Evolutionary conservation across 2,888 invertebrate genomes (phyloP).

Genomic region (Apamea epomidion): DNA sequence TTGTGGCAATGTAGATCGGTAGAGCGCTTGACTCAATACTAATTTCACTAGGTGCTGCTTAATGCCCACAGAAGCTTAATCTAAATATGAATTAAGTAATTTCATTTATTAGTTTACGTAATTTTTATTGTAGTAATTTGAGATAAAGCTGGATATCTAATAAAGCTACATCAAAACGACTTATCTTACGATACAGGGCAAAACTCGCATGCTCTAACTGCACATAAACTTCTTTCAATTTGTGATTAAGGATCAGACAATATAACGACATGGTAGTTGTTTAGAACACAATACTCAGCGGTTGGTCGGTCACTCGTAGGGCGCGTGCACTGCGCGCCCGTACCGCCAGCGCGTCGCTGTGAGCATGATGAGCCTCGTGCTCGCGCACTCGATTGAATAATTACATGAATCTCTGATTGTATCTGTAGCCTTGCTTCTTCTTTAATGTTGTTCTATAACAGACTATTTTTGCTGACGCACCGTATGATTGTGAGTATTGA

Average conservation of each 20-base stretch:
- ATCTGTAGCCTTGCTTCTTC: slow-evolving; percentile 80
- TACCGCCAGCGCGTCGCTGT: slow-evolving; percentile 62
- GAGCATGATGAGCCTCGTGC: slow-evolving; percentile 73
- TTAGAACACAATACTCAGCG: slow-evolving; percentile 55
- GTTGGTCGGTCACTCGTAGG: slow-evolving; percentile 77
- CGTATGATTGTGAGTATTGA: slow-evolving; percentile 24
- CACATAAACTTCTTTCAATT: slow-evolving; percentile 26
- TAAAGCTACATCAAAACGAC: not conserved
- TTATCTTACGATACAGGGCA: slow-evolving; percentile 2
- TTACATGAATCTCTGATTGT: slow-evolving; percentile 82
- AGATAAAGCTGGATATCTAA: not conserved
- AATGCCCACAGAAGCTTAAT: not conserved
- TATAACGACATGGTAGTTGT: slow-evolving; percentile 45
- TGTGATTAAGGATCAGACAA: slow-evolving; percentile 45
- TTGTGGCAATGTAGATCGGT: slow-evolving; percentile 28
- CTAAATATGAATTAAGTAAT: not conserved
- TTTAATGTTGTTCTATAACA: slow-evolving; percentile 64
- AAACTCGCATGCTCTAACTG: slow-evolving; percentile 13
- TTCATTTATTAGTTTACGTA: slow-evolving; percentile 4
- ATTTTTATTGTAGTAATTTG: not conserved
- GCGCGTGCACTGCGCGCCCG: slow-evolving; percentile 76
- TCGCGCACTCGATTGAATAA: slow-evolving; percentile 87
- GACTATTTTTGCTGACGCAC: slow-evolving; percentile 45
- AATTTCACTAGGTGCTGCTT: not conserved
- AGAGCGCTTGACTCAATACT: slow-evolving; percentile 6